Evolutionary conservation across 2,888 invertebrate genomes (phyloP).

Genomic region (Endomychus coccineus): DNA sequence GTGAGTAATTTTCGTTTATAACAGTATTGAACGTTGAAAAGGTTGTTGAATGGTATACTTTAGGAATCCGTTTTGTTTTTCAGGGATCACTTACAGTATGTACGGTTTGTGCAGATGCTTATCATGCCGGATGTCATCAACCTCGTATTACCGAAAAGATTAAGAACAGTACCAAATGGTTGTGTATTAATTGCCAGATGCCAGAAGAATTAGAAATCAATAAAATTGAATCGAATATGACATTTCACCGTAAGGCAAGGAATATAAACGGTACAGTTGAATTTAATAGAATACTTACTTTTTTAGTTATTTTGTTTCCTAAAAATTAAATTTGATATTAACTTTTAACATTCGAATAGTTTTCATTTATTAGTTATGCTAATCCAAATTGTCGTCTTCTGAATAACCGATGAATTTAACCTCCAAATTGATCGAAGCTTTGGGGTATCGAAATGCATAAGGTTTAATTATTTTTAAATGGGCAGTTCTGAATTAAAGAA

Average conservation of each 20-base stretch:
- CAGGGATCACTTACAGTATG: conserved; percentile 71
- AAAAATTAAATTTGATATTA: no score
- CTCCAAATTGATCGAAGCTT: no score
- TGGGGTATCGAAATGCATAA: no score
- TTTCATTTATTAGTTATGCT: no score
- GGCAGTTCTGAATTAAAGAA: no score
- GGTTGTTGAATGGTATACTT: neutral
- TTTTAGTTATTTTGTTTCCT: no score
- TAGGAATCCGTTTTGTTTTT: conserved; percentile 27
- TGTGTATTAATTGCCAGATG: conserved; percentile 59
- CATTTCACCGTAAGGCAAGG: conserved; percentile 16
- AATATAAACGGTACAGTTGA: conserved; percentile 20
- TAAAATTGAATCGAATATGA: conserved; percentile 39
- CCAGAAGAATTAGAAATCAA: conserved; percentile 39
- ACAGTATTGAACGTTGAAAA: neutral
- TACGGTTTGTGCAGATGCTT: conserved; percentile 76
- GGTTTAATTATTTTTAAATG: no score
- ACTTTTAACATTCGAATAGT: no score
- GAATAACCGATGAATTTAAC: no score
- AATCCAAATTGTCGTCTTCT: no score
- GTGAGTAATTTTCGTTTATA: conserved; percentile 46
- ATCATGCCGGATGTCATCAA: conserved; percentile 73
- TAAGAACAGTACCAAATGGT: conserved; percentile 60
- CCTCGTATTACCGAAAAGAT: conserved; percentile 56
- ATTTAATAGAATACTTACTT: no score